Conservation (phyloP, 2,797 vertebrate genomes). For the Hydrolagus colliei region DNA sequence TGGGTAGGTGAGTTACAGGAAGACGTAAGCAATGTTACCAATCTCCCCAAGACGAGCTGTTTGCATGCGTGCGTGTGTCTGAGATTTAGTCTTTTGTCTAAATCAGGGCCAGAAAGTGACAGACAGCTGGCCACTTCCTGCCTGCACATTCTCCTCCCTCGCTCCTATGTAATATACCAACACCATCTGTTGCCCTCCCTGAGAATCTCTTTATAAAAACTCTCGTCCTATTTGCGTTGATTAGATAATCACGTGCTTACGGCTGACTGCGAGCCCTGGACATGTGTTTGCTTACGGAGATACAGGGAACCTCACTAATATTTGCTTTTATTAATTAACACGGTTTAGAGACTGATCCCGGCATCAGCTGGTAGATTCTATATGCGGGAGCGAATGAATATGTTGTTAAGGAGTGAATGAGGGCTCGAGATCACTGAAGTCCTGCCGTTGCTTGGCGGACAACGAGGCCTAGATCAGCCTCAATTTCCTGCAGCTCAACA, state of each 20-base stretch:
- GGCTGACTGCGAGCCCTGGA: background rate
- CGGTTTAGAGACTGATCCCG: background rate
- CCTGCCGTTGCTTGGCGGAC: no score
- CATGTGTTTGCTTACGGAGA: background rate
- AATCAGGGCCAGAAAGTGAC: background rate
- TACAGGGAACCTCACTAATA: background rate
- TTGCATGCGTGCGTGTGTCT: no score
- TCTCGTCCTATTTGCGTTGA: background rate
- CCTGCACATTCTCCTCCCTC: background rate
- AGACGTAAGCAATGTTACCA: background rate
- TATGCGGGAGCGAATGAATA: no score
- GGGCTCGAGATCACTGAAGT: no score
- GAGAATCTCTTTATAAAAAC: background rate
- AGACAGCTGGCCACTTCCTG: background rate
- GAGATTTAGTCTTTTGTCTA: slow-evolving; percentile 4
- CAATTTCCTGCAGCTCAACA: no score
- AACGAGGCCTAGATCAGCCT: no score
- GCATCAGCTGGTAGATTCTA: background rate
- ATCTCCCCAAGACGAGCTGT: background rate
- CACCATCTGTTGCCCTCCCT: background rate
- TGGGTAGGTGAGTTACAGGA: no score
- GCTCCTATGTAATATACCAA: background rate
- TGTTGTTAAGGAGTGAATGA: no score
- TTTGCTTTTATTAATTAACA: background rate
- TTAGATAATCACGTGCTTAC: background rate